Conservation (phyloP, 2,888 invertebrate genomes). For the Drosophila affinis region DNA sequence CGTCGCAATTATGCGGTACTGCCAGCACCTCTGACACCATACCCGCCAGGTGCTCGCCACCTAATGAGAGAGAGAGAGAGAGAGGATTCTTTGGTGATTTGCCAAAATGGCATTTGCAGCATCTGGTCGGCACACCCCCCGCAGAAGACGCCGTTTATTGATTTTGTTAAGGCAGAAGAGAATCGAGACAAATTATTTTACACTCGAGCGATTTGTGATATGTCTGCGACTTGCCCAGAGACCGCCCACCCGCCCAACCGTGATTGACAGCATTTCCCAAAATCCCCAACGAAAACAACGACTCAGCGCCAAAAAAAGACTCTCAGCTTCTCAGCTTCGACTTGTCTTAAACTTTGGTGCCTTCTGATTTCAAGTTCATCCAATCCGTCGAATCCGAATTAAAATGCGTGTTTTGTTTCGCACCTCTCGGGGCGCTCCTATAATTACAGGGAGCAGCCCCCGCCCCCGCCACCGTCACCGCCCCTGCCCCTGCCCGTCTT, state of each 20-base stretch:
- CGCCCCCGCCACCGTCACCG: too few species aligned
- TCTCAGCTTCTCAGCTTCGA: background rate
- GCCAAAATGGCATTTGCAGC: constrained; percentile 44
- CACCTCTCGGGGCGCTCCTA: constrained; percentile 36
- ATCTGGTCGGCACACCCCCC: constrained; percentile 20
- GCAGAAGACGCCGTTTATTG: constrained; percentile 41
- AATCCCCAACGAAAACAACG: constrained; percentile 34
- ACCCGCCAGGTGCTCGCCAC: constrained; percentile 36
- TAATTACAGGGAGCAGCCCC: constrained; percentile 42
- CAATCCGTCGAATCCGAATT: constrained; percentile 61
- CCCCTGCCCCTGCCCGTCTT: background rate
- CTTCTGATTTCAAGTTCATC: constrained; percentile 62
- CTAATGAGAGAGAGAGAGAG: constrained; percentile 42
- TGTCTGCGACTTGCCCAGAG: constrained; percentile 61
- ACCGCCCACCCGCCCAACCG: constrained; percentile 23
- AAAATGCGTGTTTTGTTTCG: constrained; percentile 47
- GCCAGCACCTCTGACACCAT: background rate
- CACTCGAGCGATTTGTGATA: constrained; percentile 65
- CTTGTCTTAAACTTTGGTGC: constrained; percentile 33
- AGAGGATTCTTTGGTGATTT: constrained; percentile 23
- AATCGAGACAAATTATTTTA: constrained; percentile 75
- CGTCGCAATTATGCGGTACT: constrained; percentile 61
- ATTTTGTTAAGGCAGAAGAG: constrained; percentile 61
- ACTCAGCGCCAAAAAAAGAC: constrained; percentile 8
- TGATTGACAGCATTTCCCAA: constrained; percentile 52